phyloP scores from a whole-genome alignment of 1,140 invertebrate species.

The Papilio dardanus region DNA sequence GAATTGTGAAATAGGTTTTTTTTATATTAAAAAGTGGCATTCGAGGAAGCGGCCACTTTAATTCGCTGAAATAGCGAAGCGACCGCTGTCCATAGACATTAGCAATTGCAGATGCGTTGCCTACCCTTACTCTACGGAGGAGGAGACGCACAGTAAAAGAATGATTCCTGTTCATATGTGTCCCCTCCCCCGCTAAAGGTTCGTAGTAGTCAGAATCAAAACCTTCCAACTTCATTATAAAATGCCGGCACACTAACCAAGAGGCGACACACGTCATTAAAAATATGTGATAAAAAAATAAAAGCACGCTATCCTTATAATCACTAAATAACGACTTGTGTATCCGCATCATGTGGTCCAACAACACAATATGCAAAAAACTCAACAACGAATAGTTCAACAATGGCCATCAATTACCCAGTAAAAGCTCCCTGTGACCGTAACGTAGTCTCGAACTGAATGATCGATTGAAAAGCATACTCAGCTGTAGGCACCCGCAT shows the following conservation, averaged over 20 bases:
- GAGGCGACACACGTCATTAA: not conserved
- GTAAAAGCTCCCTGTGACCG: constrained; percentile 46
- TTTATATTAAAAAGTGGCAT: too few species aligned
- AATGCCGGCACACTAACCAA: not conserved
- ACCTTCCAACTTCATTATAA: not conserved
- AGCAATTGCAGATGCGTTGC: too few species aligned
- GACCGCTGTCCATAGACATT: too few species aligned
- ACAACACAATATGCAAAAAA: not conserved
- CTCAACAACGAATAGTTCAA: constrained; percentile 10
- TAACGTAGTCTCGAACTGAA: constrained; percentile 62
- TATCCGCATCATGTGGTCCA: not conserved
- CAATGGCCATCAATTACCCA: constrained; percentile 16
- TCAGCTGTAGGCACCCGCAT: constrained; percentile 45
- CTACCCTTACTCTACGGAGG: too few species aligned
- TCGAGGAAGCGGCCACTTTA: too few species aligned
- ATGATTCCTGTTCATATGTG: too few species aligned
- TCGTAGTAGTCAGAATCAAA: not conserved
- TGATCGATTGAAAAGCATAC: constrained; percentile 66
- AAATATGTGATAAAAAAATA: not conserved
- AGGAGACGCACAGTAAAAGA: too few species aligned
- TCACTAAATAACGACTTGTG: not conserved
- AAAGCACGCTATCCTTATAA: not conserved
- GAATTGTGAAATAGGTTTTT: not conserved
- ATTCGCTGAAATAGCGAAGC: too few species aligned
- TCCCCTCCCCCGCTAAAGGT: too few species aligned